These are phyloP conservation scores for Chrysolina haemoptera DNA, from an alignment of 2,888 invertebrate genomes.

Conservation along the genomic window DNA sequence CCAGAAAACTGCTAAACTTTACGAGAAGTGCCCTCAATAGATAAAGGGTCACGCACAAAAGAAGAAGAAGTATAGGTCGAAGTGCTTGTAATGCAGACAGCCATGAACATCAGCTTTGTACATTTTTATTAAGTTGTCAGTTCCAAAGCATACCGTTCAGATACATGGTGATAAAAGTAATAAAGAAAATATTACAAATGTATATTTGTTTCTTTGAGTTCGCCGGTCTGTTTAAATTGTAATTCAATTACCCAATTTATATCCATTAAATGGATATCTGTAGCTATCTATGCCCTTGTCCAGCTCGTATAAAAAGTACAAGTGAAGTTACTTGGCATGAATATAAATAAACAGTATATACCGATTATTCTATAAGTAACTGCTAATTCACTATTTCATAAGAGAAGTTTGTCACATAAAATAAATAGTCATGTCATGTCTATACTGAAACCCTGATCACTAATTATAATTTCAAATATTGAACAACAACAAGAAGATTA, in stretches of 20 bases:
- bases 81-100: too few relatives aligned
- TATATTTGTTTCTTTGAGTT: too few relatives aligned
- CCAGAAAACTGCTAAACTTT: too few relatives aligned
- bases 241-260: conserved; percentile 8
- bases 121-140: too few relatives aligned
- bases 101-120: too few relatives aligned
- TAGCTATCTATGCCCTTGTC: background rate
- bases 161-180: too few relatives aligned
- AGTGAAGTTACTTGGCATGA: conserved; percentile 11
- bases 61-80: too few relatives aligned
- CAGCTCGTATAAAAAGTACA: conserved; percentile 5
- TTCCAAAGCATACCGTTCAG: too few relatives aligned
- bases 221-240: background rate
- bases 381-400: conserved; percentile 2
- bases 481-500: background rate
- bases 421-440: conserved; percentile 13
- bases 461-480: conserved; percentile 9
- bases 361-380: background rate
- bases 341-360: conserved; percentile 12
- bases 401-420: conserved; percentile 12
- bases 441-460: background rate
- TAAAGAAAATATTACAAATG: too few relatives aligned
- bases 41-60: too few relatives aligned
- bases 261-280: background rate
- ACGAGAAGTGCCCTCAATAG: too few relatives aligned